Base-by-base conservation (phyloP, 2,113 vertebrate species). In the Macquaria ambigua region DNA sequence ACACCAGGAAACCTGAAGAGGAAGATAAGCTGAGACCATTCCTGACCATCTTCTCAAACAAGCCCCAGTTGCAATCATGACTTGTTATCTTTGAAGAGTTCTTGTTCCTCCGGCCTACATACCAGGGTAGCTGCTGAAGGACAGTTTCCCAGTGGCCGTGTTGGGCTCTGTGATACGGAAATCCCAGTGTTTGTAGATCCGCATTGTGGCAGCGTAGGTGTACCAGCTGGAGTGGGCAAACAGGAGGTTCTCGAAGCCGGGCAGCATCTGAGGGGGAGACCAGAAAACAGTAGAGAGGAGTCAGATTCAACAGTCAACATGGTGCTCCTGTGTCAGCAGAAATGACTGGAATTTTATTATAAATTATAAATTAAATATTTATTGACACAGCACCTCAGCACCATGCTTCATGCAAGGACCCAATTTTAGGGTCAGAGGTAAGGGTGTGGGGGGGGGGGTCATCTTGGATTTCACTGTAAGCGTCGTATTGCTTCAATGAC, bases 121-220 rank as follows among this genome's bases (percentile, higher is more conserved):
- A 98, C 97, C 98, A 89, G 98, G 97, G 81, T 99, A 98, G 92
- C 98, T 98, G 95, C 98, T 99, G 94, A 99, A 99, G 58, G 98
- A 98, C 34, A 97, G 82, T 55, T 95, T 96, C 23, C 92, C 89
- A 1, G 97, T 97, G 56, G 94, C 95, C 1, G 97, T 95, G 69
- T 95, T 46, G 5, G 95, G 80, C 73, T 98, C 97, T 2, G 46
- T 64, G 82, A 98, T 87, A 21, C 73, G 95, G 90, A 99, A 98
- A 89, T 98, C 96, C 97, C 97, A 98, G 66, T 98, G 97, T 76
- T 99, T 99, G 86, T 97, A 99, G 91, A 99, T 97, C 73, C 97
- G 95, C 95, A 98, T 93, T 0, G 97, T 96, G 90, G 97, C 97
- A 0, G 97, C 97, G 1, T 97, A 98, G 0, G 96, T 97, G 91